A percentile compares a stretch with the other conserved stretches of the same genome.
Conservation (phyloP, 1,140 invertebrate species). For the Bactericera cockerelli region DNA sequence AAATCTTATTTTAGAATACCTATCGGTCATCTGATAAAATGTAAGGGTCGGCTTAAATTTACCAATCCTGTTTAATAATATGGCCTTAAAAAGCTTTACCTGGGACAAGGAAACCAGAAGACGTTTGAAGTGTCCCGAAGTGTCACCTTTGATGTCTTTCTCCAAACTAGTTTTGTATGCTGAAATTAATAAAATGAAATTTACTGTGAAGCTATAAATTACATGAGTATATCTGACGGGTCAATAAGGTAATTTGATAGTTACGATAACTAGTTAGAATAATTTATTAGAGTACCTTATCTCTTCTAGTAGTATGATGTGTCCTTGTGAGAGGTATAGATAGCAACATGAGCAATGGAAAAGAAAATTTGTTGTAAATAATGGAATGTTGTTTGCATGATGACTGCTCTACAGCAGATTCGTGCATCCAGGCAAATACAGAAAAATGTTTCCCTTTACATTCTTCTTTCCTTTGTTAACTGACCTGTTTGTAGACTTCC, state of each 20-base stretch:
- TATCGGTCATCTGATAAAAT: no score
- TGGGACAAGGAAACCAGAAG: constrained; percentile 56
- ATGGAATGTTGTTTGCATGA: no score
- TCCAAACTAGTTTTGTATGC: constrained; percentile 65
- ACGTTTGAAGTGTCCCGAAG: constrained; percentile 72
- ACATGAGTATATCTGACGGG: neutral
- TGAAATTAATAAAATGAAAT: constrained; percentile 27
- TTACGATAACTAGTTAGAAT: neutral
- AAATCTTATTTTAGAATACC: no score
- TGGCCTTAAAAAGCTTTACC: constrained; percentile 32
- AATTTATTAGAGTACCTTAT: constrained; percentile 7
- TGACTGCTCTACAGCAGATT: no score
- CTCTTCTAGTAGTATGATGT: neutral
- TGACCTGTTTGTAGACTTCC: no score
- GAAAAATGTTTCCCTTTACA: no score
- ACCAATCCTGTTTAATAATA: no score
- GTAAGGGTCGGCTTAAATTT: no score
- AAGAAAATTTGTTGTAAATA: no score
- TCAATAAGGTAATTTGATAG: neutral
- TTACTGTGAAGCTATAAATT: neutral
- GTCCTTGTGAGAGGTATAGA: neutral
- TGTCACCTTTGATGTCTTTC: constrained; percentile 65
- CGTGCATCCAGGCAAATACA: no score
- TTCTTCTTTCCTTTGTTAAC: no score
- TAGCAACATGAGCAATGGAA: no score